Conservation (phyloP, 2,113 vertebrate species). For the Solenodon paradoxus region DNA sequence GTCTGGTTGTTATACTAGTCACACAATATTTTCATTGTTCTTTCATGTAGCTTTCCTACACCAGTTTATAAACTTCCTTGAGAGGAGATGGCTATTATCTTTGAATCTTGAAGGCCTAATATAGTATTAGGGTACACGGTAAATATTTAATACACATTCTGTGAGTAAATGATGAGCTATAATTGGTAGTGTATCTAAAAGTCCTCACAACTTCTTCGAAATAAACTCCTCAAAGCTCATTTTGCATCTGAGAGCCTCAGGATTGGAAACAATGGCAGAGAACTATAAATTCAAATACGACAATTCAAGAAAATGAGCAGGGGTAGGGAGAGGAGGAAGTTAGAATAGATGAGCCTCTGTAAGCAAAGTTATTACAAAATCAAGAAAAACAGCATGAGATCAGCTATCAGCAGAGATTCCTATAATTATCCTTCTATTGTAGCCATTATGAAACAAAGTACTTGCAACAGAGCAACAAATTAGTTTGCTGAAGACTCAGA, state of each 20-base stretch:
- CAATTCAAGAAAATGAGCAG: not conserved
- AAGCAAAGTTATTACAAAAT: not conserved
- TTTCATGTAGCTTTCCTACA: not conserved
- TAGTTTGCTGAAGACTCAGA: not conserved
- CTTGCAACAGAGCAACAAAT: not conserved
- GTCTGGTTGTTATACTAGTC: not conserved
- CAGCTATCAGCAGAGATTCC: not conserved
- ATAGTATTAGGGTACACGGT: not conserved
- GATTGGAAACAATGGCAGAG: not conserved
- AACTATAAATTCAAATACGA: not conserved
- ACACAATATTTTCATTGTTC: not conserved
- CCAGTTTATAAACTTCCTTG: not conserved
- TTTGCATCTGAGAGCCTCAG: not conserved
- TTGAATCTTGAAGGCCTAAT: not conserved
- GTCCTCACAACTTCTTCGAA: constrained; percentile 9
- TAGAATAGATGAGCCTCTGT: not conserved
- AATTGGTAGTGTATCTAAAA: not conserved
- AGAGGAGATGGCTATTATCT: not conserved
- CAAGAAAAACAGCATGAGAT: not conserved
- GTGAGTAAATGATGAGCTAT: not conserved
- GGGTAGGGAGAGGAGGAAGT: not conserved
- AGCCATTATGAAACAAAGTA: not conserved
- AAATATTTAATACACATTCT: not conserved
- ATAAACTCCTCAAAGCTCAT: not conserved
- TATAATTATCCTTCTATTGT: not conserved